A percentile compares a stretch with the other conserved stretches of the same genome.
These are phyloP conservation scores for Phenganax stokvisi DNA, from an alignment of 92 coral and sea anemone species.

Conservation along the genomic window DNA sequence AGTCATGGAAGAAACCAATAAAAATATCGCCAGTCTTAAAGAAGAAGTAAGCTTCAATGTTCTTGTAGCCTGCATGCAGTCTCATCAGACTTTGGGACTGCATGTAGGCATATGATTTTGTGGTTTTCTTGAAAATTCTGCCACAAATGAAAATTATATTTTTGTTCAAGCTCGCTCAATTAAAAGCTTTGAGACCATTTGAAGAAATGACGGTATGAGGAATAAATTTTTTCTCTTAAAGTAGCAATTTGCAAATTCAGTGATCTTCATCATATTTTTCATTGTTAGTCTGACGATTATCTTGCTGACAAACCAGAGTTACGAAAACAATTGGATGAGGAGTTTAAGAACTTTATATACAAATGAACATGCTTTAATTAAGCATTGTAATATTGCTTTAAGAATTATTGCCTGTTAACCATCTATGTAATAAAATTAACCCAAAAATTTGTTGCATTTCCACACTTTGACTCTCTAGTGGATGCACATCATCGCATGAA, in stretches of 20 bases:
- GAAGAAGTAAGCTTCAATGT: conserved; percentile 31
- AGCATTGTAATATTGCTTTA: neutral
- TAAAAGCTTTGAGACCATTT: conserved; percentile 74
- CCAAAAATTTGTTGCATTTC: neutral
- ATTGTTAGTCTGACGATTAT: conserved; percentile 71
- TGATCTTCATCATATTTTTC: neutral
- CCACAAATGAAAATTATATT: neutral
- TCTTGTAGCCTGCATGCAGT: conserved; percentile 1
- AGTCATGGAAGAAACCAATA: conserved; percentile 27
- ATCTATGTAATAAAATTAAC: neutral
- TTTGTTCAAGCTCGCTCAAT: conserved; percentile 60
- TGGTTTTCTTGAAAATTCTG: neutral
- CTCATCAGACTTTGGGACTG: neutral
- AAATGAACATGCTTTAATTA: conserved; percentile 13
- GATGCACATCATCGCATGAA: too few relatives aligned
- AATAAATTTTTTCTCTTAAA: neutral
- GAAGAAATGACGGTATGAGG: conserved; percentile 93
- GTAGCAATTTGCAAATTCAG: neutral
- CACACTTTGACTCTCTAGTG: neutral
- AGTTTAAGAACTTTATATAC: conserved; percentile 60
- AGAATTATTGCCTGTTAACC: neutral
- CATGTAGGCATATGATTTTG: neutral
- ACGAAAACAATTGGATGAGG: conserved; percentile 66
- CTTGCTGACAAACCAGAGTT: conserved; percentile 74
- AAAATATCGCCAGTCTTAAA: conserved; percentile 14